Evolutionary conservation across 2,797 vertebrate genomes (phyloP).

Genomic region (Molothrus ater): DNA sequence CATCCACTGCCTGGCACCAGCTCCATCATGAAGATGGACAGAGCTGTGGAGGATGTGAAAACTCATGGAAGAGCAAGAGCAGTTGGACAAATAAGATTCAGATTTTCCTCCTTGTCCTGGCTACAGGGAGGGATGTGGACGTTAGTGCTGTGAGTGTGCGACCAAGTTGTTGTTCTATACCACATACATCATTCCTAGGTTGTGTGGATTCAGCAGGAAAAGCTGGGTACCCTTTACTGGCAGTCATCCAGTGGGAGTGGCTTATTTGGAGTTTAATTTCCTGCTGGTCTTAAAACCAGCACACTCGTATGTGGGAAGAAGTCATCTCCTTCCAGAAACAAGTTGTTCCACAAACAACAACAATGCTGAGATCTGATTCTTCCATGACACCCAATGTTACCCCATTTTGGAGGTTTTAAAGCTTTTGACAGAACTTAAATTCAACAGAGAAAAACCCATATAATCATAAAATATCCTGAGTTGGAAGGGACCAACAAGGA

Average conservation of each 20-base stretch:
- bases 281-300: neutral
- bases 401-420: neutral
- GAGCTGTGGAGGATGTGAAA: neutral
- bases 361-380: neutral
- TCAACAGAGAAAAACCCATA: neutral
- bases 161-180: neutral
- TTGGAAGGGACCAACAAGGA: neutral
- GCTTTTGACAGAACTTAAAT: neutral
- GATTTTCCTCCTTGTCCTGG: neutral
- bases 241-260: neutral
- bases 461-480: neutral
- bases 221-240: neutral
- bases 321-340: neutral
- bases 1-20: neutral
- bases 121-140: neutral
- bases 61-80: neutral
- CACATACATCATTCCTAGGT: neutral
- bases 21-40: neutral
- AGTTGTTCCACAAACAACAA: neutral
- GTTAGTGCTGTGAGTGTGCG: rapidly evolving
- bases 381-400: neutral
- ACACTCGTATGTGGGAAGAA: neutral
- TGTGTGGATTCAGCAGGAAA: neutral
- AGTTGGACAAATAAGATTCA: neutral
- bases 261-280: neutral